Base-by-base conservation (phyloP, 2,113 vertebrate genomes). In the Trogon surrucura region DNA sequence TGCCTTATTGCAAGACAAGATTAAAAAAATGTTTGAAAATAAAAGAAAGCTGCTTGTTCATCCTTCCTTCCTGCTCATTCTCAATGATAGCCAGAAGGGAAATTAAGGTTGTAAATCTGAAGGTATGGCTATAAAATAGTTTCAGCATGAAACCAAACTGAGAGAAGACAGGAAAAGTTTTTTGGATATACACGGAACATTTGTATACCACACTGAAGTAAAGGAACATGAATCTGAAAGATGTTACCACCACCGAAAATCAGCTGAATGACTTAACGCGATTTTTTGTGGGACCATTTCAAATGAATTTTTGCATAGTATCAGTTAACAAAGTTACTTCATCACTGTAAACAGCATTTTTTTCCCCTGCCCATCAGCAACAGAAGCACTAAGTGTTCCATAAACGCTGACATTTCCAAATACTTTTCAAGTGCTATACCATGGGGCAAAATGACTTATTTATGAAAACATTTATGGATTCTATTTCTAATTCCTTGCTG, bases 71-170 rank as follows among this genome's bases (percentile, higher is more conserved):
- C 83, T 88, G 90, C 44, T 85, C 13, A 34, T 82, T 90, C 51
- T 84, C 77, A 93, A 1, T 81, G 83, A 92, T 5, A 93, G 65
- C 32, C 83, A 95, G 64, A 94, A 92, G 92, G 82, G 82, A 95
- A 92, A 93, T 90, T 56, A 91, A 92, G 66, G 77, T 60, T 92
- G 88, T 93, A 96, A 96, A 96, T 95, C 85, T 94, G 83, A 84
- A 95, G 26, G 65, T 36, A 85, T n/a, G 41, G n/a, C 41, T 85
- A 36, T 41, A 47, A 26, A 67, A 70, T 6, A 70, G 13, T 65
- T 90, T 77, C 56, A 71, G 26, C 38, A 44, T 1, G 8, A 62
- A 94, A 80, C 6, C 47, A 78, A 90, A 54, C 15, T 14, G 16
- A 95, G 44, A 62, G 51, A 87, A 82, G 62, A 58, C 1, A 14